A percentile compares a stretch with the other conserved stretches of the same genome.
Evolutionary conservation across 2,888 invertebrate species (phyloP).

Genomic region (Lampropteryx suffumata): DNA sequence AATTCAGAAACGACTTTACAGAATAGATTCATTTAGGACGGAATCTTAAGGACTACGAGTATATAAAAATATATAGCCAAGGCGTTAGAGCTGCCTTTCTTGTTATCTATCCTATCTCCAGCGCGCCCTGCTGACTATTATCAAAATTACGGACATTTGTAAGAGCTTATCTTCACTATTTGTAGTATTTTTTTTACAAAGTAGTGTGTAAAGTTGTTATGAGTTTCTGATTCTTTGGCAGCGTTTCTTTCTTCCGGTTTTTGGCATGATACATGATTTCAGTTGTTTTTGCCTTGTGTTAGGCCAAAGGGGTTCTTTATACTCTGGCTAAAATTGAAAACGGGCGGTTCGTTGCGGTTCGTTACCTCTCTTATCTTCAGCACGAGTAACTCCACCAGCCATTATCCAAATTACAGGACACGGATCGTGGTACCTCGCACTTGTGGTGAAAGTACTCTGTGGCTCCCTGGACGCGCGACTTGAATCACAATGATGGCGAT

Average conservation of each 20-base stretch:
- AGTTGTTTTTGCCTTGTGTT: too few species aligned
- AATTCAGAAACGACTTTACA: background rate
- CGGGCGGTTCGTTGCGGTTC: conserved; percentile 34
- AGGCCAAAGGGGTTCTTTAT: too few species aligned
- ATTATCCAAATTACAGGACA: conserved; percentile 67
- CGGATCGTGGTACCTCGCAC: conserved; percentile 35
- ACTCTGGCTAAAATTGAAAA: too few species aligned
- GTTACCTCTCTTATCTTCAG: conserved; percentile 57
- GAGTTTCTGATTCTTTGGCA: too few species aligned
- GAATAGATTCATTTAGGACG: background rate
- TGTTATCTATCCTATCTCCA: conserved; percentile 57
- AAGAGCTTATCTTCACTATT: conserved; percentile 9
- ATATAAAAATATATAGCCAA: too few species aligned
- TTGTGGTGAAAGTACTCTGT: conserved; percentile 38
- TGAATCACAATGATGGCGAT: conserved; percentile 36
- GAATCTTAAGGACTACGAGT: too few species aligned
- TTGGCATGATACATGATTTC: conserved; percentile 2
- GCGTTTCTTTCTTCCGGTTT: background rate
- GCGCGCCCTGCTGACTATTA: conserved; percentile 54
- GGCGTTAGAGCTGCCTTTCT: background rate
- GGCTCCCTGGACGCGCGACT: conserved; percentile 30
- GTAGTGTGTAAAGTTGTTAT: too few species aligned
- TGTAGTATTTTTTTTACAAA: background rate
- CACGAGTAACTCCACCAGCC: conserved; percentile 44
- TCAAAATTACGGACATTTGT: conserved; percentile 57